Base-by-base conservation (phyloP, 2,888 invertebrate genomes). In the Thymelicus lineola region DNA sequence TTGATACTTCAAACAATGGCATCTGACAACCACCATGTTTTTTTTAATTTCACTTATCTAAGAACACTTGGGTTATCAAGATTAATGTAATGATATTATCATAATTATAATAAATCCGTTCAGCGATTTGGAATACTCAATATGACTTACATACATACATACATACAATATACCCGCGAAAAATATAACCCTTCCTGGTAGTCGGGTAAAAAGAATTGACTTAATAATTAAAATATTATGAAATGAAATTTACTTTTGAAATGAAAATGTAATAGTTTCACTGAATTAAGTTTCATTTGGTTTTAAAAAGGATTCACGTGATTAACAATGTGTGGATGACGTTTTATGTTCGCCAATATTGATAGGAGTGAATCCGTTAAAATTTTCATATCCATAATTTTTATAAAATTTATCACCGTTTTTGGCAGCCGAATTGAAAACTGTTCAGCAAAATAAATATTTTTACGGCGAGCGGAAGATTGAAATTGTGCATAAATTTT, bases 391-490 rank as follows among this genome's bases (percentile, higher is more conserved):
- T 36, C 57, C 48, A 69, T 69, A 62, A 69, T 69, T 69, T 69
- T 69, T 35, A 63, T 69, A 63, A 62, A 69, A 69, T 69, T 69
- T 69, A 69, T 69, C 57, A 38, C 20, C 62, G 62, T 58, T 69
- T 69, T 68, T 68, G 67, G 67, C 67, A 62, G 68, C 62, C 57
- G 55, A 68, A 68, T 68, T 62, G 68, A 68, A 68, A 68, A 68
- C 55, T 68, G 68, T 62, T 62, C 68, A 68, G 46, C 53, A 68
- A 68, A 68, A 62, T 68, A 62, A 68, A 68, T 62, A 68, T 62
- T 68, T 68, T 68, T 57, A 57, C 67, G 55, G 17, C 55, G 55
- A 45, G 46, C 57, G 61, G 62, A 63, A 63, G 46, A 63, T 63
- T 69, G 69, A 63, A 69, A 69, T 58, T 62, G 62, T 57, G 68